Evolutionary conservation across 2,888 invertebrate genomes (phyloP).

Genomic region (Acanthacorydalis orientalis): DNA sequence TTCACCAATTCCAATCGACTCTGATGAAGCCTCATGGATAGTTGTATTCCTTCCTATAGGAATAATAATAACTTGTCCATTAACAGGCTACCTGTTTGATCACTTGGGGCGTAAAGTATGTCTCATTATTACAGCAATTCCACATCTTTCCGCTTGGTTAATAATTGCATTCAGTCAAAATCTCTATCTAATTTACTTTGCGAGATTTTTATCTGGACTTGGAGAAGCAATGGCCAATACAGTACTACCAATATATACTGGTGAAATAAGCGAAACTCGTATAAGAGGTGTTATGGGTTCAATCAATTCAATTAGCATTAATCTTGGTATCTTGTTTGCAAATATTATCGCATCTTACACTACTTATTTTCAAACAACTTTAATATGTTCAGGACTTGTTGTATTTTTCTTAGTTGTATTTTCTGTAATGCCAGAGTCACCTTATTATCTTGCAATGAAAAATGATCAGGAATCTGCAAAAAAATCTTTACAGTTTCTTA

Average conservation of each 20-base stretch:
- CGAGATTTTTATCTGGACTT: constrained; percentile 10
- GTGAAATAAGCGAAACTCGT: constrained; percentile 11
- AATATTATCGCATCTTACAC: constrained; percentile 11
- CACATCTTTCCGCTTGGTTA: constrained; percentile 8
- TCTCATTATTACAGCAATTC: constrained; percentile 8
- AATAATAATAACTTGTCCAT: constrained; percentile 1
- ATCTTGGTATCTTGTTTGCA: constrained; percentile 5
- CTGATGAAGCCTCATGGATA: constrained; percentile 24
- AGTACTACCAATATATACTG: constrained; percentile 11
- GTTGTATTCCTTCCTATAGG: constrained; percentile 8
- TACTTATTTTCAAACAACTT: constrained; percentile 6
- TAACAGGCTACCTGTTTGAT: constrained; percentile 8
- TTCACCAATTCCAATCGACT: constrained; percentile 19
- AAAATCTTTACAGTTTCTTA: constrained; percentile 1
- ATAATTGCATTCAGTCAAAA: constrained; percentile 8
- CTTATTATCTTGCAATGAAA: constrained; percentile 10
- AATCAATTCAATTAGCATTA: constrained; percentile 9
- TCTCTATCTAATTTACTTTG: constrained; percentile 7
- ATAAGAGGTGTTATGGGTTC: constrained; percentile 10
- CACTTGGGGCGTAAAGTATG: constrained; percentile 9
- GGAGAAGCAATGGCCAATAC: constrained; percentile 10
- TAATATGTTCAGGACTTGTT: constrained; percentile 9
- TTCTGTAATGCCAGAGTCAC: constrained; percentile 11
- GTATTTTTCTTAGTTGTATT: constrained; percentile 9
- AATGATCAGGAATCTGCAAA: background rate